Evolutionary conservation across 2,888 invertebrate genomes (phyloP), one percentile per base, ranked within the genome.

Genomic region (Dorcus parallelipipedus): DNA sequence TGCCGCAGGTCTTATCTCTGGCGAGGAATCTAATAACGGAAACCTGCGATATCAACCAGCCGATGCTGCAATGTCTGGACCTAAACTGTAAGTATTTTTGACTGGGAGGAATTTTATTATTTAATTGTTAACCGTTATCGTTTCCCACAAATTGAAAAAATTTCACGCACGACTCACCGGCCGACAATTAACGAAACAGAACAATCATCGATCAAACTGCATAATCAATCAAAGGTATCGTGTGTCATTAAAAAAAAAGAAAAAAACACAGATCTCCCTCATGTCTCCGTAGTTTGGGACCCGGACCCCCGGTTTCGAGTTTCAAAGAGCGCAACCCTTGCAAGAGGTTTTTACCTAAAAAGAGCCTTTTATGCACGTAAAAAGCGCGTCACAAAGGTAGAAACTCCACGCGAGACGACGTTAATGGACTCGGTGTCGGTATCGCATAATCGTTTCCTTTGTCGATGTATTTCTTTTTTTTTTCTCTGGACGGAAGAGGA

Each of bases 11-110:
- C 0, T 73, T 86, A 5, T 80, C 82, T 26, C 64, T 86, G 64
- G 84, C 83, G 62, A 65, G 79, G 51, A 86, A 86, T 65, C 67
- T 74, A n/a, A 78, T 86, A 47, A 73, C 71, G 3, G 74, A 81
- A 10, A 83, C 84, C 0, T 62, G 75, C 6, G 82, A 83, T 41
- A 80, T 86, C 0, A 78, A 71, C 40, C 86, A 86, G 68, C 82
- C 81, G 1, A 78, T 82, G 66, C 65, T 86, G 23, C 80, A 81
- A 51, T 80, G 81, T n/a, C 67, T 86, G 26, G 84, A 86, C 70
- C 73, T 83, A 17, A 84, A 81, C 0, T 76, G 78, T 66, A 83
- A 84, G 65, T 33, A 33, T 33, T 33, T 33, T 33, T 33, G 26
- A 33, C 26, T 7, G 26, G 26, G 7, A 7, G 26, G 7, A 33